Percentiles rank a stretch among this genome's conserved stretches.
phyloP scores from a whole-genome alignment of 2,113 vertebrate genomes.

The Rostratula benghalensis region DNA sequence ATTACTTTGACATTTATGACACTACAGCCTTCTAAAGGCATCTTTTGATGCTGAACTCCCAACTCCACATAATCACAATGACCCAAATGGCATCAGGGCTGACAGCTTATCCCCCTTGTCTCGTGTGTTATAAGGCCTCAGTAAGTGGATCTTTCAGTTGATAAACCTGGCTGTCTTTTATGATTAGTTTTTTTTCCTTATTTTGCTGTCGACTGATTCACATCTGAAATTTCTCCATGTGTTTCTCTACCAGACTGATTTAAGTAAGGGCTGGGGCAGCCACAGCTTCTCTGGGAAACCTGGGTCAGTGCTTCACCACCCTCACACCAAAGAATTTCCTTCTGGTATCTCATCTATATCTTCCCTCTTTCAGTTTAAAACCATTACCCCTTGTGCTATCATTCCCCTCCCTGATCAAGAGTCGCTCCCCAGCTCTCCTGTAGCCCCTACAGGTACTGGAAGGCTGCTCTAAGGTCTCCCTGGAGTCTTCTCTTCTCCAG shows the following conservation, averaged over 20 bases:
- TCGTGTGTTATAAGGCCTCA: background rate
- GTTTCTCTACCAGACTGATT: background rate
- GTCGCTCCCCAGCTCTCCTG: no score
- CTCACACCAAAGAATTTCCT: no score
- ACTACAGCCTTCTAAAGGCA: background rate
- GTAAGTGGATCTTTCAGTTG: background rate
- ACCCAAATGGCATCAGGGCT: background rate
- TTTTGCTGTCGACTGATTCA: background rate
- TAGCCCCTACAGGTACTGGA: no score
- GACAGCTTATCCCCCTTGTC: background rate
- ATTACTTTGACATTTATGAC: slow-evolving; percentile 1
- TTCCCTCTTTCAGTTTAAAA: no score
- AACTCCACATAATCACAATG: background rate
- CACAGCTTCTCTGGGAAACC: no score
- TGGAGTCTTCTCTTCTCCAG: no score
- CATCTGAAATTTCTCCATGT: background rate
- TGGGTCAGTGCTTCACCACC: no score
- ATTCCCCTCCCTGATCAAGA: no score
- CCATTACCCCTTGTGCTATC: no score
- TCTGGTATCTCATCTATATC: no score
- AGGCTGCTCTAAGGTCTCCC: no score
- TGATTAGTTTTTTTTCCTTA: background rate
- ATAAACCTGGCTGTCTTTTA: background rate
- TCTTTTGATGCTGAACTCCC: slow-evolving; percentile 14
- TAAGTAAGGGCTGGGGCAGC: background rate